Conservation (phyloP, 2,113 vertebrate genomes). For the Tragelaphus imberbis region DNA sequence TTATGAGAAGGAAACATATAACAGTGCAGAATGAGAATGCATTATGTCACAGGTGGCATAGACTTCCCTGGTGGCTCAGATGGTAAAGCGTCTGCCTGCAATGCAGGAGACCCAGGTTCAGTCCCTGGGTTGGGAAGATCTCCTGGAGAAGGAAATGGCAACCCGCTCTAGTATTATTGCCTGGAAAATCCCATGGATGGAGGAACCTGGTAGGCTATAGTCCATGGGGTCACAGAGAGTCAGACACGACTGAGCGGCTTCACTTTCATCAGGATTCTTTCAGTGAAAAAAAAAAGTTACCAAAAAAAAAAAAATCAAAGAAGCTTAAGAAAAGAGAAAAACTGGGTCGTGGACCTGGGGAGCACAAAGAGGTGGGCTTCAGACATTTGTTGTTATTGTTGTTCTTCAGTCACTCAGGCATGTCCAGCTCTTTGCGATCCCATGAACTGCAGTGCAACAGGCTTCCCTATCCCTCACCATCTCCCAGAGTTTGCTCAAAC, state of each 20-base stretch:
- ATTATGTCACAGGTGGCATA: not conserved
- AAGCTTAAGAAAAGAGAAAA: not conserved
- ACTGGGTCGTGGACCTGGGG: not conserved
- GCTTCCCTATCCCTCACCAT: not conserved
- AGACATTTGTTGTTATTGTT: not conserved
- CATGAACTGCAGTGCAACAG: not conserved
- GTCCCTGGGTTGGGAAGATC: too few species aligned
- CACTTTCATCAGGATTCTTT: not conserved
- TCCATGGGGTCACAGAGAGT: too few species aligned
- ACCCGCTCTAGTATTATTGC: too few species aligned
- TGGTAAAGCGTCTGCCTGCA: too few species aligned
- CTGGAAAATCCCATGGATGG: too few species aligned
- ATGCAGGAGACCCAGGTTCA: too few species aligned
- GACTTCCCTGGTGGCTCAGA: too few species aligned
- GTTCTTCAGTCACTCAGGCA: not conserved
- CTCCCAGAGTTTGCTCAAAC: not conserved
- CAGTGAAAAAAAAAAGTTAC: not conserved
- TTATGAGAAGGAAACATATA: not conserved
- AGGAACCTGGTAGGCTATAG: too few species aligned
- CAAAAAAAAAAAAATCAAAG: not conserved
- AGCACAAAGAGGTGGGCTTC: not conserved
- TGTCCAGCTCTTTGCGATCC: not conserved
- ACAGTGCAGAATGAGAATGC: not conserved
- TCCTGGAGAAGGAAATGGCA: too few species aligned
- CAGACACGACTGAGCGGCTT: too few species aligned